Conservation (phyloP, 1,140 invertebrate species). For the Halesus radiatus region DNA sequence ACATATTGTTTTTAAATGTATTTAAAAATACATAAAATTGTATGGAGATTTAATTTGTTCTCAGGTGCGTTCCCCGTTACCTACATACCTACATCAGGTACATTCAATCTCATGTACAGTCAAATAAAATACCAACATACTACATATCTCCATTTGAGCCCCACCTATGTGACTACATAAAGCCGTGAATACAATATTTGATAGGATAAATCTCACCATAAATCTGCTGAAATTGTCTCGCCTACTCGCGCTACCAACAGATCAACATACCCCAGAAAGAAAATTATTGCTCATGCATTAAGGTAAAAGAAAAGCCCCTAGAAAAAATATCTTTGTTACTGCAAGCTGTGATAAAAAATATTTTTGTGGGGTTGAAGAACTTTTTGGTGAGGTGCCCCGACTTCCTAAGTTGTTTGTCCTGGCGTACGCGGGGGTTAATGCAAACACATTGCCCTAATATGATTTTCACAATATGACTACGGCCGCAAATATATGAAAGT, state of each 20-base stretch:
- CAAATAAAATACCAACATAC: neutral
- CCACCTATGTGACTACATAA: neutral
- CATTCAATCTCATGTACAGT: neutral
- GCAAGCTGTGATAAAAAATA: too few species aligned
- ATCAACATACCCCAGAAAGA: neutral
- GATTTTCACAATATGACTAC: conserved; percentile 38
- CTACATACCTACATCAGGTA: too few species aligned
- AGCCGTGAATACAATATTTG: conserved; percentile 33
- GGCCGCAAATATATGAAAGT: neutral
- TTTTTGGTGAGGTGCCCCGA: neutral
- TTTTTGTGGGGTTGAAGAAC: neutral
- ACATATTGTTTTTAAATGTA: too few species aligned
- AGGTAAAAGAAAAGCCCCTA: too few species aligned
- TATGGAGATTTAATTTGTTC: too few species aligned
- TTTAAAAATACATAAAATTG: too few species aligned
- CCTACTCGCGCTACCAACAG: neutral
- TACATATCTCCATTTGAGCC: conserved; percentile 34
- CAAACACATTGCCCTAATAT: conserved; percentile 54
- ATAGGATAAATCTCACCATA: conserved; percentile 46
- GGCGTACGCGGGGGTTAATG: conserved; percentile 35
- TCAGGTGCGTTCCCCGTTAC: too few species aligned
- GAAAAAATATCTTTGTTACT: too few species aligned
- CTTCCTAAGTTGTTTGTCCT: neutral
- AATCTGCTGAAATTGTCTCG: conserved; percentile 55
- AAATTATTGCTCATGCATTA: too few species aligned